Evolutionary conservation across 1,140 invertebrate species (phyloP).

Genomic region (Myzus persicae): DNA sequence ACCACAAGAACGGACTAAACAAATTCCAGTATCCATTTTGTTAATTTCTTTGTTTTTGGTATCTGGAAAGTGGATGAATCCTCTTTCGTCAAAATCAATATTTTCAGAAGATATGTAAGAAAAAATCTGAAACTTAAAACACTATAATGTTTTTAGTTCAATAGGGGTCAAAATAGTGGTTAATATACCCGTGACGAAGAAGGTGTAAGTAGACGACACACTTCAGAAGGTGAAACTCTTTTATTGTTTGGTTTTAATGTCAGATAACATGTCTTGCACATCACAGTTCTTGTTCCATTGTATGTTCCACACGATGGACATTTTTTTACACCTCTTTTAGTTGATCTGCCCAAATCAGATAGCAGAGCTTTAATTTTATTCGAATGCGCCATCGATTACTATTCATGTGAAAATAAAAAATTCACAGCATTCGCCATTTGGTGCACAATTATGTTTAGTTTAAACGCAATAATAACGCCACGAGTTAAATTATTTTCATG

Average conservation of each 20-base stretch:
- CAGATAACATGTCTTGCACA: constrained; percentile 73
- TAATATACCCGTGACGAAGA: neutral
- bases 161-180: neutral
- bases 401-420: neutral
- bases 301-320: constrained; percentile 82
- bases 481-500: neutral
- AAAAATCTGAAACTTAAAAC: constrained; percentile 38
- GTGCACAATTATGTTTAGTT: neutral
- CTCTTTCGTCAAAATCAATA: constrained; percentile 35
- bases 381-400: constrained; percentile 58
- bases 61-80: constrained; percentile 45
- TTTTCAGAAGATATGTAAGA: constrained; percentile 44
- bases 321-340: constrained; percentile 75
- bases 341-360: constrained; percentile 73
- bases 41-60: constrained; percentile 1
- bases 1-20: constrained; percentile 29
- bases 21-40: constrained; percentile 33
- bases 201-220: constrained; percentile 30
- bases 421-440: neutral
- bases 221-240: constrained; percentile 38
- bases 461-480: neutral
- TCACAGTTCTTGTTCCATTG: constrained; percentile 77
- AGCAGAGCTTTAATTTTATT: constrained; percentile 60
- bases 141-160: neutral
- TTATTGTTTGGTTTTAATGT: constrained; percentile 36